These are phyloP conservation scores for Parelbella ahira DNA, from an alignment of 2,888 invertebrate genomes.

Conservation along the genomic window DNA sequence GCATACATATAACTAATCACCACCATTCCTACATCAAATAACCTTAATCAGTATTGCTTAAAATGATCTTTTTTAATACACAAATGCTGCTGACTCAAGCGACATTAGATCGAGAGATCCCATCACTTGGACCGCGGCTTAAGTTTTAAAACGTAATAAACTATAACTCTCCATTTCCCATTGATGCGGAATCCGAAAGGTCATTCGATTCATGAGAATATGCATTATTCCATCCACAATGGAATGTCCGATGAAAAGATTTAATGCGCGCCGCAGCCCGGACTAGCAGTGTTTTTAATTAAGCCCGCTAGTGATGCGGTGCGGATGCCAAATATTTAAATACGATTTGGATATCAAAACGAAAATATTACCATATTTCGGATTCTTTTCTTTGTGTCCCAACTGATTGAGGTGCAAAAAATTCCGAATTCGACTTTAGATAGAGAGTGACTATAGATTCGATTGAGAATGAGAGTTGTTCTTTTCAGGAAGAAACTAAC, in stretches of 20 bases:
- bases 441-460: too few relatives aligned
- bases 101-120: slow-evolving; percentile 4
- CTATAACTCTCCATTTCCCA: slow-evolving; percentile 13
- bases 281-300: slow-evolving; percentile 52
- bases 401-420: too few relatives aligned
- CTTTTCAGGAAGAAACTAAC: too few relatives aligned
- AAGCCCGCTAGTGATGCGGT: slow-evolving; percentile 38
- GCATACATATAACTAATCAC: too few relatives aligned
- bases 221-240: slow-evolving; percentile 28
- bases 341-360: neutral
- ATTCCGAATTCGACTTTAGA: too few relatives aligned
- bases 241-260: slow-evolving; percentile 29
- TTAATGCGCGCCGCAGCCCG: slow-evolving; percentile 36
- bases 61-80: too few relatives aligned
- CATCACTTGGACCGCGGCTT: slow-evolving; percentile 8
- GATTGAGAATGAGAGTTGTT: too few relatives aligned
- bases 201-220: slow-evolving; percentile 26
- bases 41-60: too few relatives aligned
- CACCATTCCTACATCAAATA: too few relatives aligned
- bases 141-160: slow-evolving; percentile 24
- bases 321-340: slow-evolving; percentile 1
- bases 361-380: too few relatives aligned
- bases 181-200: slow-evolving; percentile 22
- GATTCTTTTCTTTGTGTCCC: too few relatives aligned
- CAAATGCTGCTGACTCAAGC: too few relatives aligned